phyloP scores from a whole-genome alignment of 1,140 invertebrate genomes.

The Teleogryllus occipitalis region DNA sequence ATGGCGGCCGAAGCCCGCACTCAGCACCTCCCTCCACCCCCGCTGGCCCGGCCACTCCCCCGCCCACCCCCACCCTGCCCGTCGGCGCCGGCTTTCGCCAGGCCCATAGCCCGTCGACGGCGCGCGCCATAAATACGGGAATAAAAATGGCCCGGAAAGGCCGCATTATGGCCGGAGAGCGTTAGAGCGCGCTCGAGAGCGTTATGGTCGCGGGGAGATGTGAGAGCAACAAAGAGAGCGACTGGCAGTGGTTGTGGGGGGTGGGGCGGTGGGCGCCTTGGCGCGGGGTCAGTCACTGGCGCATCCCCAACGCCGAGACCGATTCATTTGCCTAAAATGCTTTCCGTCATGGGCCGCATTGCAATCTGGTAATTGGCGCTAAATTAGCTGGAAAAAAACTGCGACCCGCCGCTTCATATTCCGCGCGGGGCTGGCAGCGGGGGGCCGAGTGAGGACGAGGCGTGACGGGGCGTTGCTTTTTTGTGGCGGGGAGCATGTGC shows the following conservation, averaged over 20 bases:
- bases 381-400: not conserved
- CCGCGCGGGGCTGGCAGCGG: too few relatives aligned
- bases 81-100: not conserved
- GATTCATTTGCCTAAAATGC: not conserved
- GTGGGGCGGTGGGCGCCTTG: not conserved
- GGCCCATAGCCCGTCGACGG: not conserved
- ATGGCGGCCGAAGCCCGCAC: not conserved
- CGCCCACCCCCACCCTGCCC: not conserved
- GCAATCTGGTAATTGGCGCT: slow-evolving; percentile 3
- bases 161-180: not conserved
- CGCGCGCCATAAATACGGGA: not conserved
- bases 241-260: not conserved
- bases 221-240: too few relatives aligned
- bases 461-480: not conserved
- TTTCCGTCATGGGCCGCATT: not conserved
- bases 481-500: too few relatives aligned
- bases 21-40: not conserved
- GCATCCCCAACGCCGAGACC: not conserved
- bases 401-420: not conserved
- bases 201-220: too few relatives aligned
- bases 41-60: not conserved
- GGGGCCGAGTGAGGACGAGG: not conserved
- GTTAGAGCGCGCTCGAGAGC: too few relatives aligned
- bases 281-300: not conserved
- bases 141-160: not conserved